These are phyloP conservation scores for Clusia tigrina DNA, from an alignment of 2,888 invertebrate species.

Conservation along the genomic window DNA sequence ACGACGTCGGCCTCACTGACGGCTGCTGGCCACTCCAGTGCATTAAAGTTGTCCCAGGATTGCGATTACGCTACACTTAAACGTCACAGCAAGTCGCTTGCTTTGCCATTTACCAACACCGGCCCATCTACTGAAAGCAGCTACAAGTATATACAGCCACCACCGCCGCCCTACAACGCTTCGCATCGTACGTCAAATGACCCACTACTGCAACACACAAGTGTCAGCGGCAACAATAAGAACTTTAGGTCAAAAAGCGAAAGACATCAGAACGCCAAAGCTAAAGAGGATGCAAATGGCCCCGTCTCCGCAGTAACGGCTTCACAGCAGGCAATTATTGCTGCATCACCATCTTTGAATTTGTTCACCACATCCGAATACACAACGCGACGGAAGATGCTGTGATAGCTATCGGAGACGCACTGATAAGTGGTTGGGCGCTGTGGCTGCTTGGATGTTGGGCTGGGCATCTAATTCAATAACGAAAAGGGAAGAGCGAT, in stretches of 20 bases:
- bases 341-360: slow-evolving; percentile 49
- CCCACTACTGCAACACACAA: slow-evolving; percentile 29
- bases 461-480: too few species aligned
- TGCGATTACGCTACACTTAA: slow-evolving; percentile 34
- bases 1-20: slow-evolving; percentile 22
- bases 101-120: slow-evolving; percentile 37
- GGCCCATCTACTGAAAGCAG: slow-evolving; percentile 35
- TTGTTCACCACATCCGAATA: slow-evolving; percentile 47
- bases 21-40: slow-evolving; percentile 29
- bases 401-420: slow-evolving; percentile 40
- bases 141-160: slow-evolving; percentile 48
- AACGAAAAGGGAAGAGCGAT: too few species aligned
- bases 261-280: slow-evolving; percentile 38
- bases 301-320: slow-evolving; percentile 21
- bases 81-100: slow-evolving; percentile 39
- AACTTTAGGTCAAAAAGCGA: slow-evolving; percentile 35
- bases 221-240: slow-evolving; percentile 26
- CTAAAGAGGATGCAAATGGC: background rate
- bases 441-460: too few species aligned
- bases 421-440: too few species aligned
- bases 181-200: slow-evolving; percentile 36
- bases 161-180: slow-evolving; percentile 48
- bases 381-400: slow-evolving; percentile 47
- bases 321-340: slow-evolving; percentile 48
- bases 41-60: slow-evolving; percentile 29